Conservation (phyloP, 1,140 invertebrate species). For the Drosophila grimshawi region DNA sequence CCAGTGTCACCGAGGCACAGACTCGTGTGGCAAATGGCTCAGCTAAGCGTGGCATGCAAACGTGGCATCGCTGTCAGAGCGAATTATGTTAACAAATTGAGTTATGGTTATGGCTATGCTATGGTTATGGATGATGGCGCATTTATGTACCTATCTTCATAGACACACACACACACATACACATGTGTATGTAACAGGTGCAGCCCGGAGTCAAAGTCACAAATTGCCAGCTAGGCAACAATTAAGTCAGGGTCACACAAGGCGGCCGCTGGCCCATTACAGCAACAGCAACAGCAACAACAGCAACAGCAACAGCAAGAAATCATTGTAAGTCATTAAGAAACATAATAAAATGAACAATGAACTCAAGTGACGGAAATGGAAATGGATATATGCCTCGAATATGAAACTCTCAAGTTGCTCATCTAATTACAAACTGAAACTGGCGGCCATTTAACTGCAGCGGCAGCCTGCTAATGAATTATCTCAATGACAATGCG, state of each 20-base stretch:
- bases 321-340: slow-evolving; percentile 61
- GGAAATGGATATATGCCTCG: slow-evolving; percentile 13
- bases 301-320: not conserved
- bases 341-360: slow-evolving; percentile 33
- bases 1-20: slow-evolving; percentile 19
- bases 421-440: slow-evolving; percentile 61
- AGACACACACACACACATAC: no score
- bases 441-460: slow-evolving; percentile 56
- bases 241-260: slow-evolving; percentile 44
- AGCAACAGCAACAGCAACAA: slow-evolving; percentile 28
- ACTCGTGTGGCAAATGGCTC: slow-evolving; percentile 24
- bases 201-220: slow-evolving; percentile 27
- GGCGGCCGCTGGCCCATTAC: slow-evolving; percentile 30
- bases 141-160: slow-evolving; percentile 8
- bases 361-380: slow-evolving; percentile 35
- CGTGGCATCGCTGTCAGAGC: slow-evolving; percentile 40
- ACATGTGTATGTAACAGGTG: slow-evolving; percentile 14
- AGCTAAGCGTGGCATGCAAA: slow-evolving; percentile 54
- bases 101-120: slow-evolving; percentile 25
- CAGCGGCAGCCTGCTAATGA: slow-evolving; percentile 57
- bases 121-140: slow-evolving; percentile 42
- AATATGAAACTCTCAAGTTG: slow-evolving; percentile 4
- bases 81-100: slow-evolving; percentile 60
- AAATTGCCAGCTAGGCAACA: slow-evolving; percentile 30
- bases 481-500: slow-evolving; percentile 63